phyloP scores from a whole-genome alignment of 2,113 vertebrate genomes.

The Callipepla squamata region DNA sequence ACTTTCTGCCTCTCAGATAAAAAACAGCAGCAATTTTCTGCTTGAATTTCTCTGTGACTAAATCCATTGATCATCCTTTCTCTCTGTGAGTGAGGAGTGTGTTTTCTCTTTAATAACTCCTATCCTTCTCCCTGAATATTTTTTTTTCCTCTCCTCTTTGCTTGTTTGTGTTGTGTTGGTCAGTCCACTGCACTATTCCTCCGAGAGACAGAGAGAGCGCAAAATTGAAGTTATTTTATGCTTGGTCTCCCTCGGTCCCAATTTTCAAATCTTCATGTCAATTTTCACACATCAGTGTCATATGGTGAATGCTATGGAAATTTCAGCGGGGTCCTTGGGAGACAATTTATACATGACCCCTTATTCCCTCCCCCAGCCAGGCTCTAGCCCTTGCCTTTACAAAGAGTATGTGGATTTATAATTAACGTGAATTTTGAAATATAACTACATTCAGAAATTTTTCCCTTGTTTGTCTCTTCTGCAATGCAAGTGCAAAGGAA shows the following conservation, averaged over 20 bases:
- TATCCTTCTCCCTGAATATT: constrained; percentile 91
- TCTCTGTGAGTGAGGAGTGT: constrained; percentile 94
- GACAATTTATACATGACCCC: constrained; percentile 79
- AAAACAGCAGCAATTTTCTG: constrained; percentile 99
- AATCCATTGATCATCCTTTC: constrained; percentile 99
- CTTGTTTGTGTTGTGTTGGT: constrained; percentile 98
- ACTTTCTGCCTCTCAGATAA: constrained; percentile 88
- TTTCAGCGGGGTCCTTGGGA: constrained; percentile 83
- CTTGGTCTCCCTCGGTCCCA: constrained; percentile 95
- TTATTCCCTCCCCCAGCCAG: constrained; percentile 31
- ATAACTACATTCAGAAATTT: constrained; percentile 33
- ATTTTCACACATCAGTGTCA: constrained; percentile 98
- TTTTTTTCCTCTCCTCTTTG: constrained; percentile 73
- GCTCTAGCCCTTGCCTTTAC: constrained; percentile 64
- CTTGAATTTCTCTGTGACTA: constrained; percentile 99
- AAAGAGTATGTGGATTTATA: constrained; percentile 77
- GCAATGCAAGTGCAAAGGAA: constrained; percentile 45
- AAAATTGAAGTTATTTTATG: constrained; percentile 99
- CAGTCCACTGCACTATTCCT: constrained; percentile 91
- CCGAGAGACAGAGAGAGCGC: constrained; percentile 87
- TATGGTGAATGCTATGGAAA: constrained; percentile 87
- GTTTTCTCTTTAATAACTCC: constrained; percentile 99
- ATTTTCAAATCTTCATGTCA: constrained; percentile 99
- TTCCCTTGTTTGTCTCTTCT: constrained; percentile 35
- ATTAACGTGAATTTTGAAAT: constrained; percentile 81